Conservation (phyloP, 2,113 vertebrate species). For the Piaya cayana region DNA sequence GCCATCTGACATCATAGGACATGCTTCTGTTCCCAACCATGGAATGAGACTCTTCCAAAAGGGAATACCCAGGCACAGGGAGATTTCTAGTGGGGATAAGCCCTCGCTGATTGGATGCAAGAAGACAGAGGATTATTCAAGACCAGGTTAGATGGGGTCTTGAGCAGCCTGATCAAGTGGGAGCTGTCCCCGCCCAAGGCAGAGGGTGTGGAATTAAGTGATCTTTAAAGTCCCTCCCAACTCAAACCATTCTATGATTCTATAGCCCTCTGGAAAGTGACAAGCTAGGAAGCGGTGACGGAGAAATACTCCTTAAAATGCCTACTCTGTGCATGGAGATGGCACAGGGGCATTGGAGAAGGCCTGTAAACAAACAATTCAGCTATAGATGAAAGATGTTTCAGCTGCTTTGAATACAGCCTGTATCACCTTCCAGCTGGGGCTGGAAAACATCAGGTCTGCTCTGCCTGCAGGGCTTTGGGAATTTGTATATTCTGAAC, state of each 20-base stretch:
- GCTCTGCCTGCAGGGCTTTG: neutral
- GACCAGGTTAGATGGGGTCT: too few species aligned
- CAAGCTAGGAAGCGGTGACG: neutral
- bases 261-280: neutral
- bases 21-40: neutral
- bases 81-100: neutral
- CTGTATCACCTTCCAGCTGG: conserved; percentile 22
- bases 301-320: neutral
- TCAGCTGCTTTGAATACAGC: conserved; percentile 18
- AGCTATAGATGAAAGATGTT: neutral
- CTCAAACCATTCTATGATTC: neutral
- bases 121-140: neutral
- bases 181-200: too few species aligned
- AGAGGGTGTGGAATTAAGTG: too few species aligned
- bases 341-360: neutral
- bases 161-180: too few species aligned
- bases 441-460: conserved; percentile 25
- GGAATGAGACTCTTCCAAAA: neutral
- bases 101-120: neutral
- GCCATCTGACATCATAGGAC: neutral
- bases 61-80: neutral
- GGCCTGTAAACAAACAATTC: neutral
- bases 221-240: too few species aligned
- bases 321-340: neutral
- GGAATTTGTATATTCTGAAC: conserved; percentile 11